Base-by-base conservation (phyloP, 2,888 invertebrate species). In the Salpingus planirostris region DNA sequence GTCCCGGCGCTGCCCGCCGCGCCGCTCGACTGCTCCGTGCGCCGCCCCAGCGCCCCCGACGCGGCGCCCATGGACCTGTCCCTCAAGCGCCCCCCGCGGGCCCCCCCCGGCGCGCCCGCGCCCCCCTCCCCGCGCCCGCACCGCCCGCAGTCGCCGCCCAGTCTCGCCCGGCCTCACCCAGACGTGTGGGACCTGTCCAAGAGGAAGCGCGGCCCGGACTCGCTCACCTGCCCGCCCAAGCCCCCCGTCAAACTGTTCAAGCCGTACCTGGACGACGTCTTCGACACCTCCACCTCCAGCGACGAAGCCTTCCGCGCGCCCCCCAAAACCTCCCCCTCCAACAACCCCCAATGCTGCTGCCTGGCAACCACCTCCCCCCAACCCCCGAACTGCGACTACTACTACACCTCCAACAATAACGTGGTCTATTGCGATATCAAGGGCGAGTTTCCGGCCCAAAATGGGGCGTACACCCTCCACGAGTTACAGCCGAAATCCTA, bases 221-320 rank as follows among this genome's bases (percentile, higher is more conserved):
- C 18, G 18, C 27, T 33, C 21, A 24, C 27, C 21, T 22, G 14
- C 21, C 29, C 14, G n/a, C 15, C 36, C 3, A 41, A 46, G 29
- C 58, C 65, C 25, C 80, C 82, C 30, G 76, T 80, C 49, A 84
- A 84, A 57, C 65, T 84, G 22, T 85, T 85, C 64, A 79, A 84
- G 55, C 85, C 84, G 15, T 85, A 84, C 60, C 67, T 83, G 29
- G 69, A 80, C 41, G 81, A 78, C 50, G 73, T 79, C 24, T 69
- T 74, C 24, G 71, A 72, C 33, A 70, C 43, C 31, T 55, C 59
- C 8, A 45, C 44, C 26, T 42, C 38, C 23, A 38, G 35, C 34
- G 35, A 42, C 13, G 43, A 45, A 24, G 34, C 31, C 24, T 31
- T 15, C 31, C n/a, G n/a, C n/a, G n/a, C n/a, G n/a, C n/a, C n/a